Percentiles rank a stretch among this genome's conserved stretches.
These are phyloP conservation scores for Bujurquina vittata DNA, from an alignment of 2,113 vertebrate species.

Conservation along the genomic window DNA sequence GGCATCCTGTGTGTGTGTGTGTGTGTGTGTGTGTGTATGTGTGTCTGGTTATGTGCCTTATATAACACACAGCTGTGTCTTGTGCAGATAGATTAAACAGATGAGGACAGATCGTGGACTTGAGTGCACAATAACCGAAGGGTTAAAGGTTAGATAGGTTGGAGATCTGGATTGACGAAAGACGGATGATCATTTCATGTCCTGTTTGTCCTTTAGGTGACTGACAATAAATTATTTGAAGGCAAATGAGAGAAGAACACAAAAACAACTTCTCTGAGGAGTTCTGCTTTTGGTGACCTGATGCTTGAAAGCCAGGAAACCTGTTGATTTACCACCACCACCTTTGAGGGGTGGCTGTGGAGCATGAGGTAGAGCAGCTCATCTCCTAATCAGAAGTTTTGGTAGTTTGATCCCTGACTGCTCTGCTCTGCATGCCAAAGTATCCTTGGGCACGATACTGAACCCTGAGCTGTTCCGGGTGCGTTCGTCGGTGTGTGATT, in stretches of 20 bases:
- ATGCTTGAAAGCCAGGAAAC: background rate
- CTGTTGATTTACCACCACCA: background rate
- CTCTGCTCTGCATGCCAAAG: too few species aligned
- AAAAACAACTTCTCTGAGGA: background rate
- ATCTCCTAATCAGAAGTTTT: too few species aligned
- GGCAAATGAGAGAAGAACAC: background rate
- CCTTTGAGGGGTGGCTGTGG: too few species aligned
- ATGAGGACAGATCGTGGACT: conserved; percentile 35
- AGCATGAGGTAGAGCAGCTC: too few species aligned
- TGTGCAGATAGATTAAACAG: conserved; percentile 47
- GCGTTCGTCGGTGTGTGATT: too few species aligned
- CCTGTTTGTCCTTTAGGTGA: background rate
- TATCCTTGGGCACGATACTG: too few species aligned
- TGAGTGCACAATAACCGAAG: conserved; percentile 21
- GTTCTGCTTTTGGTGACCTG: background rate
- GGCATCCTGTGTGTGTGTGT: conserved; percentile 3
- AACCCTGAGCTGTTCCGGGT: too few species aligned
- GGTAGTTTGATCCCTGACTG: too few species aligned
- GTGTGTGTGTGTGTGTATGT: background rate
- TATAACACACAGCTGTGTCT: conserved; percentile 53
- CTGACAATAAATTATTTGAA: background rate
- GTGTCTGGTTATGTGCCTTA: conserved; percentile 3
- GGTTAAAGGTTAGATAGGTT: conserved; percentile 23
- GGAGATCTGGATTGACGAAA: background rate
- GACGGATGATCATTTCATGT: conserved; percentile 2